A percentile compares a stretch with the other conserved stretches of the same genome.
Evolutionary conservation across 1,140 invertebrate species (phyloP).

Genomic region (Eumeta japonica): DNA sequence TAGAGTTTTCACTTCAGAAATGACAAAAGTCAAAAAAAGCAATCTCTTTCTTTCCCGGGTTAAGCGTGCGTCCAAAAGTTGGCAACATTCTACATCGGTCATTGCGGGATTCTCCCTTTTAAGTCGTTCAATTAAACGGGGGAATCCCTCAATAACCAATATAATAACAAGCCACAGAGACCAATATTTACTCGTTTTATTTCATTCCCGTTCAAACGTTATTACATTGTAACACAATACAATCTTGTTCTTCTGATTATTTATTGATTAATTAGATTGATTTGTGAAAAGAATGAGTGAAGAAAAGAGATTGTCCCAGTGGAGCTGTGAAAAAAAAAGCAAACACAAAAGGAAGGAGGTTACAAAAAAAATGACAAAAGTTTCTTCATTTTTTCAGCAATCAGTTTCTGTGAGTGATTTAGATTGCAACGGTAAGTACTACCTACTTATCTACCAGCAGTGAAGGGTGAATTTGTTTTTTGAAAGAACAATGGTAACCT

Average conservation of each 20-base stretch:
- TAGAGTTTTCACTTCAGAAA: too few relatives aligned
- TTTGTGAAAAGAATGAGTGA: constrained; percentile 15
- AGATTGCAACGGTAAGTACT: constrained; percentile 1
- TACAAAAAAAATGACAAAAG: too few relatives aligned
- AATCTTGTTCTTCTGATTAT: constrained; percentile 1
- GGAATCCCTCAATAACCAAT: neutral
- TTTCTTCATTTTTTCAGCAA: too few relatives aligned
- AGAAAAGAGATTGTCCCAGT: constrained; percentile 17
- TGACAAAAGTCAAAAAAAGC: too few relatives aligned
- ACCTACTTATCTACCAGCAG: neutral
- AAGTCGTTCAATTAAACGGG: too few relatives aligned
- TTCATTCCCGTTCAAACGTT: constrained; percentile 1
- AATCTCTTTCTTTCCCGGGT: too few relatives aligned
- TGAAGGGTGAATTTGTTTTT: too few relatives aligned
- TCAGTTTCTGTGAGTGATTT: neutral
- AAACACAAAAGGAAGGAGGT: constrained; percentile 10
- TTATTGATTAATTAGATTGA: constrained; percentile 7
- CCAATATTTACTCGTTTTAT: neutral
- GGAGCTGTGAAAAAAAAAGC: constrained; percentile 13
- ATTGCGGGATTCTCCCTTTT: too few relatives aligned
- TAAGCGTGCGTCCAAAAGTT: too few relatives aligned
- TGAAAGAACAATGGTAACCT: constrained; percentile 1
- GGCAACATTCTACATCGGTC: too few relatives aligned
- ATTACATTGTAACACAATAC: constrained; percentile 1
- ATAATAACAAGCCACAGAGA: neutral